Base-by-base conservation (phyloP, 1,140 invertebrate species). In the Dreissena polymorpha region DNA sequence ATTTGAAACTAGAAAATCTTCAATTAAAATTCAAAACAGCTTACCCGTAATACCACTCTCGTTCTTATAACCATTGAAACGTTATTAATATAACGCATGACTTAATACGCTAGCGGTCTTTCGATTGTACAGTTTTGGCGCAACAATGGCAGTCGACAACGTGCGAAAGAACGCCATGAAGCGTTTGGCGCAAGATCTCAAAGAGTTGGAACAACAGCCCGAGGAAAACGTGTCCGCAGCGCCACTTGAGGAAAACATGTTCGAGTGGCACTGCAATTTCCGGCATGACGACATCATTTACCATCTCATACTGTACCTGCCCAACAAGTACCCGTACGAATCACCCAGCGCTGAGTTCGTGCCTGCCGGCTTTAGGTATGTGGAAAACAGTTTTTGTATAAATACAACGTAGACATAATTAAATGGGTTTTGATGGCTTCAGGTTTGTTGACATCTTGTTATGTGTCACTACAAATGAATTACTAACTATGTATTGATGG, bases 221-320 rank as follows among this genome's bases (percentile, higher is more conserved):
- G 90, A 89, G 21, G 85, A 85, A 25, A 91, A 91, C 68, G 90
- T 91, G 39, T 90, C 89, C 0, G 90, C 90, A 0, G 75, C 72
- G 14, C 90, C 90, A 0, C 63, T 91, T 21, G 90, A 91, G 18
- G 76, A 83, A 2, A 84, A 91, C 77, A 87, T 91, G 75, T 89
- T 90, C 25, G 90, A 91, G 73, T 91, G 90, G 90, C 90, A 91
- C 71, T 91, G 90, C 65, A 91, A 91, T 71, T 90, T 91, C 68
- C 78, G 84, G 68, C 87, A 87, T 64, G 89, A 91, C 29, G 89
- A 89, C 12, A 86, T 88, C 53, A 89, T 91, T 7, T 90, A 88
- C 65, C 90, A 91, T 60, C 84, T 91, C 0, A 76, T 91, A 21
- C 72, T 91, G 0, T 87, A 87, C 69, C 87, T 91, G 65, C 86